Conservation (phyloP, 1,140 invertebrate genomes). For the Aricia agestis region DNA sequence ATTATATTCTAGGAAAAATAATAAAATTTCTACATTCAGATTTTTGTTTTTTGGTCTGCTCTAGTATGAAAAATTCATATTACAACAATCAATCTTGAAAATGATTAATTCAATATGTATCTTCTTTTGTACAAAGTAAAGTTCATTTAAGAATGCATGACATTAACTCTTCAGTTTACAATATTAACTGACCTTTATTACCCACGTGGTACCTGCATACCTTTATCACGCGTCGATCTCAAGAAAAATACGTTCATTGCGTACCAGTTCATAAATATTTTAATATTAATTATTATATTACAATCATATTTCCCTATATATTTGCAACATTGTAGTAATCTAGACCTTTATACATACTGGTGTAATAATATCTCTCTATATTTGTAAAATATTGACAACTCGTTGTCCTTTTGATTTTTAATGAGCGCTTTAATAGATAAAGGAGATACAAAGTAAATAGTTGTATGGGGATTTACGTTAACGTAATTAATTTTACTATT, state of each 20-base stretch:
- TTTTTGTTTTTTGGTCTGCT: too few relatives aligned
- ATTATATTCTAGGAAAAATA: too few relatives aligned
- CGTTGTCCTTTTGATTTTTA: constrained; percentile 12
- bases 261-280: constrained; percentile 21
- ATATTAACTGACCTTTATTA: too few relatives aligned
- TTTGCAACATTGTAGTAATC: constrained; percentile 28
- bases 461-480: neutral
- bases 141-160: too few relatives aligned
- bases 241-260: neutral
- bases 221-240: neutral
- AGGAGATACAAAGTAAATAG: constrained; percentile 3
- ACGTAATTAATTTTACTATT: neutral
- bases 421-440: neutral
- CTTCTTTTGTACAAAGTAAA: too few relatives aligned
- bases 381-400: constrained; percentile 19
- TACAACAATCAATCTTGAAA: too few relatives aligned
- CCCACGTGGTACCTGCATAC: neutral
- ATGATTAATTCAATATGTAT: too few relatives aligned
- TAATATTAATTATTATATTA: constrained; percentile 29
- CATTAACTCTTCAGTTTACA: too few relatives aligned
- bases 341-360: constrained; percentile 19
- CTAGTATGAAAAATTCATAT: too few relatives aligned
- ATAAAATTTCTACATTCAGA: too few relatives aligned
- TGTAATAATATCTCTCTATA: constrained; percentile 15
- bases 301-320: constrained; percentile 28